Percentiles rank a stretch among this genome's conserved stretches.
Conservation (phyloP, 2,888 invertebrate genomes). For the Zeuzera pyrina region DNA sequence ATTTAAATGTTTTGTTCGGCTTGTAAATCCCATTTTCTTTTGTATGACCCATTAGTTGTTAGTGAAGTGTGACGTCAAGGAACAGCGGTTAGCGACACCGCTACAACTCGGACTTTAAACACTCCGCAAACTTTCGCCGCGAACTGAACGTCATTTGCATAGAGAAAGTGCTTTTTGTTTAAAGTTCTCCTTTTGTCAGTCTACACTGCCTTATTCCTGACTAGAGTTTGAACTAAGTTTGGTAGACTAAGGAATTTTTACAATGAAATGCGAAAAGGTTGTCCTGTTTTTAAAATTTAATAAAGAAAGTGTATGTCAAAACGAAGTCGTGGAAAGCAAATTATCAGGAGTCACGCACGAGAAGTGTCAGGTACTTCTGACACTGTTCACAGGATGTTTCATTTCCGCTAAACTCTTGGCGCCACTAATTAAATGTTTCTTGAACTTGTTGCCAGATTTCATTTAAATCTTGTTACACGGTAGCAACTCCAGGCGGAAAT, state of each 20-base stretch:
- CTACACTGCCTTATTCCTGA: conserved; percentile 44
- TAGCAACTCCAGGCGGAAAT: conserved; percentile 43
- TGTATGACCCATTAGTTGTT: too few species aligned
- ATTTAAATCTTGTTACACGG: conserved; percentile 46
- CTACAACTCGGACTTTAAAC: conserved; percentile 1
- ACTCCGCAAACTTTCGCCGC: conserved; percentile 42
- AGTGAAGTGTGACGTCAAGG: too few species aligned
- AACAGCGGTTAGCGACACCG: background rate
- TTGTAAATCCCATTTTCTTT: too few species aligned
- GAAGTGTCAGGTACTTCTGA: conserved; percentile 27
- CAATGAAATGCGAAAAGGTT: background rate
- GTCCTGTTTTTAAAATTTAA: conserved; percentile 26
- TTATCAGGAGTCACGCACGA: conserved; percentile 26
- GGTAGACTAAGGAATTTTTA: conserved; percentile 3
- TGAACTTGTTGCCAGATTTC: conserved; percentile 48
- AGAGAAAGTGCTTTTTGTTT: conserved; percentile 54
- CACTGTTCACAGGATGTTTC: conserved; percentile 36
- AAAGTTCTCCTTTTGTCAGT: conserved; percentile 51
- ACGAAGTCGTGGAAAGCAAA: conserved; percentile 15
- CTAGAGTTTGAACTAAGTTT: conserved; percentile 15
- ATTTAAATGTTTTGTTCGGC: too few species aligned
- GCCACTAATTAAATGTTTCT: conserved; percentile 55
- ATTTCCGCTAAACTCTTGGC: conserved; percentile 40
- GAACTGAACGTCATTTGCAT: conserved; percentile 46
- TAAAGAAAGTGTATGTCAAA: conserved; percentile 31